Evolutionary conservation across 2,797 vertebrate genomes (phyloP), one percentile per base, ranked within the genome.

Genomic region (Cottoperca gobio): DNA sequence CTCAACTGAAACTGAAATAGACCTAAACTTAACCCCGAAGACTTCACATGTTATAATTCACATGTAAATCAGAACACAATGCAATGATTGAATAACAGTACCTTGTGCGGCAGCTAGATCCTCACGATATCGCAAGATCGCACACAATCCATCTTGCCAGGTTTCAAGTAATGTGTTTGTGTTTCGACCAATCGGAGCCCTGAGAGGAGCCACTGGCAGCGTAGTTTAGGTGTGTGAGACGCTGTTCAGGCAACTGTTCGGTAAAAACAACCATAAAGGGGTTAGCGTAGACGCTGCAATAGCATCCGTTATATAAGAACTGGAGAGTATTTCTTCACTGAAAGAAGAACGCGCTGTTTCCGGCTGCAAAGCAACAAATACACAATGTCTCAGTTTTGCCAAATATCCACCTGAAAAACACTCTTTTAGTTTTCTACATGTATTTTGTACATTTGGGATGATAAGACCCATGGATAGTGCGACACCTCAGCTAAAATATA

Each of bases 11-110:
- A 54, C 12, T 80, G 76, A 84, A 77, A 84, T 69, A 42, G 81
- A 84, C 53, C 81, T 81, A 82, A 89, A 59, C 26, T 37, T 59
- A 53, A 64, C 70, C 66, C 63, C 46, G 5, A 67, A 57, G 64
- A 70, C 28, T 50, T 52, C 5, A 26, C 31, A 40, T 40, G 28
- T 55, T 23, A n/a, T 42, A n/a, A 43, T 59, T 21, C 16, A 50
- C 40, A 43, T 21, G 23, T 13, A 7, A 70, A 39, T 72, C 31
- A 31, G 23, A 37, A 33, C 11, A 24, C 13, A 46, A n/a, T 14
- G 48, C 11, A 5, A 16, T 35, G 26, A n/a, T 19, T 14, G 8
- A 40, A 49, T 46, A n/a, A 23, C 23, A 2, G 4, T 4, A n/a
- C n/a, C n/a, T n/a, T n/a, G n/a, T n/a, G n/a, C n/a, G n/a, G n/a